Base-by-base conservation (phyloP, 2,113 vertebrate genomes). In the Penelope pileata region DNA sequence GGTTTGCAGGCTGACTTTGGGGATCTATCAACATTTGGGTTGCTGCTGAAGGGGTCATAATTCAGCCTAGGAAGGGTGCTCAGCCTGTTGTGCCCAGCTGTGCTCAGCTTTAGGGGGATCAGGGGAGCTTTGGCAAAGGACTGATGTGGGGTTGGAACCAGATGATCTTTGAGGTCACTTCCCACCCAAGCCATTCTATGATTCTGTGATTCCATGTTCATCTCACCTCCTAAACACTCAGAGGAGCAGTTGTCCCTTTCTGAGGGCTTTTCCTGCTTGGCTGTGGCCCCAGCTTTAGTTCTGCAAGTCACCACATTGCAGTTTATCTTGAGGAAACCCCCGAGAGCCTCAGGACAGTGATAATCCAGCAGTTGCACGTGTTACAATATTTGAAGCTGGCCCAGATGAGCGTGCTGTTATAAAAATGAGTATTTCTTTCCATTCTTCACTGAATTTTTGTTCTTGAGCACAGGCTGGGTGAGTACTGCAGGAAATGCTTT, bases 281-380 rank as follows among this genome's bases (percentile, higher is more conserved):
- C n/a, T 38, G 10, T 1, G 6, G 64, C 26, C 51, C 7, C 10
- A 9, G 17, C 22, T 93, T 69, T 54, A 38, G 34, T 76, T 84
- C 56, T 75, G 9, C 19, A 50, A 38, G 69, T 74, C 48, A 27
- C 40, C 34, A 1, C 51, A 53, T 51, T 63, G 42, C 23, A 16
- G 45, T 66, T 88, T 38, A 2, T 81, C 56, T 67, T 22, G 16
- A 47, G 40, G 43, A 53, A 24, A 11, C 17, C 32, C 59, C 32
- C 17, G 59, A 24, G 43, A 69, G 48, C 75, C n/a, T 64, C 0
- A 0, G 47, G 32, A 51, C 22, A n/a, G n/a, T 0, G 2, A 50
- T 10, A 51, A 67, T 72, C 2, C 16, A 64, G 24, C 14, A 60
- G 6, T 3, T 27, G 14, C 12, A 29, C 50, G 84, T 67, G 24